These are phyloP conservation scores for Ceuthmochares aereus DNA, from an alignment of 2,113 vertebrate genomes.

Conservation along the genomic window DNA sequence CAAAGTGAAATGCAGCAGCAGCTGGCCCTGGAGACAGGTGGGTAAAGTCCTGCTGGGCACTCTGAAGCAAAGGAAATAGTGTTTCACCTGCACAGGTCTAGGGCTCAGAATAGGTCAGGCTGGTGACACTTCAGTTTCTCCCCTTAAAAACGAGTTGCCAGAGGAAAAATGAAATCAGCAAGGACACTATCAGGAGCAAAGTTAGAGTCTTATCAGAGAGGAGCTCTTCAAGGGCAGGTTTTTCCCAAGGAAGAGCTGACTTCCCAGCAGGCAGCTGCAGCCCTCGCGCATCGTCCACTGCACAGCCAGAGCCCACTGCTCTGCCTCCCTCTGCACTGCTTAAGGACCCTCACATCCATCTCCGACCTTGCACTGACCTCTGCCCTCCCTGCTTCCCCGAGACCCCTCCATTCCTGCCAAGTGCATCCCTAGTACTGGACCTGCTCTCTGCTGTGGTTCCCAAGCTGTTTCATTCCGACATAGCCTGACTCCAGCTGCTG, in stretches of 20 bases:
- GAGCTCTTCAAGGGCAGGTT: background rate
- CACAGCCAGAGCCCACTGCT: rapidly evolving
- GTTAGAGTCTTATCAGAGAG: background rate
- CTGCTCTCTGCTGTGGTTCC: background rate
- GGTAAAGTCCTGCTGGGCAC: background rate
- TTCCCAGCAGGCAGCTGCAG: no score
- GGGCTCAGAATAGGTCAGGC: background rate
- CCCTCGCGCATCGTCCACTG: no score
- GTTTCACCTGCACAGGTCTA: background rate
- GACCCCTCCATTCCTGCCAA: background rate
- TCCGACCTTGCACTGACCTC: background rate
- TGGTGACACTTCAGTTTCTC: background rate
- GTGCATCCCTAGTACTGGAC: background rate
- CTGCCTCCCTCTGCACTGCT: background rate
- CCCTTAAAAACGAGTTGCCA: background rate
- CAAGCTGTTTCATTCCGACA: rapidly evolving
- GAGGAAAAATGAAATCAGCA: background rate
- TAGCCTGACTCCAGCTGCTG: background rate
- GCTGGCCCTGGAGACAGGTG: background rate
- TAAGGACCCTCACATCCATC: background rate
- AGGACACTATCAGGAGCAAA: background rate
- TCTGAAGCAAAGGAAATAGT: background rate
- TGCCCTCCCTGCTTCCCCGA: background rate
- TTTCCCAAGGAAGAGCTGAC: background rate
- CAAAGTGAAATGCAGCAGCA: background rate